Evolutionary conservation across 1,140 invertebrate genomes (phyloP).

Genomic region (Calliopsis andreniformis): DNA sequence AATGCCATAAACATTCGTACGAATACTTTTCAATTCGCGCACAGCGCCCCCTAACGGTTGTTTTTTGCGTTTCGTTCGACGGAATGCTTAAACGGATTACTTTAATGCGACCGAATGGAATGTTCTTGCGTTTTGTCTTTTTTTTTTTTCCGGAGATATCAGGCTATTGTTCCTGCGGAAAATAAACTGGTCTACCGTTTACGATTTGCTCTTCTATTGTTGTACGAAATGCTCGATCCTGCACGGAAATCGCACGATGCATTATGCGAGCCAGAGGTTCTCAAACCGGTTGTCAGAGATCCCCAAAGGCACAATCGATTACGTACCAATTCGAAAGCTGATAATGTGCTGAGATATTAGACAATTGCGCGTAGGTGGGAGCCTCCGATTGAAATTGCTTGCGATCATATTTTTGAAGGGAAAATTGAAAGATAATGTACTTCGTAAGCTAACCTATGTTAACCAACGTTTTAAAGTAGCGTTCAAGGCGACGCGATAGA

Average conservation of each 20-base stretch:
- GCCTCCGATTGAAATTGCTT: no score
- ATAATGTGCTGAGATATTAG: no score
- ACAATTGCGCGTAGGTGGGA: no score
- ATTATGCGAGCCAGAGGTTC: background rate
- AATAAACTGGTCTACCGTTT: background rate
- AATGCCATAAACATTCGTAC: slow-evolving; percentile 21
- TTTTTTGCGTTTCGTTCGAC: background rate
- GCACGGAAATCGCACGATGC: background rate
- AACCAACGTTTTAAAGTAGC: background rate
- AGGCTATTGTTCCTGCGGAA: background rate
- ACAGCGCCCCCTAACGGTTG: background rate
- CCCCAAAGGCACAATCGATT: no score
- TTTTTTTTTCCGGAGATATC: background rate
- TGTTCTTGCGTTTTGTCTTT: background rate
- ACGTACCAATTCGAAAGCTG: no score
- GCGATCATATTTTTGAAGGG: no score
- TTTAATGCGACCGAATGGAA: background rate
- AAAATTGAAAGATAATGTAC: no score
- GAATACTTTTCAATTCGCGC: slow-evolving; percentile 1
- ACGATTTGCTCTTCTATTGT: background rate
- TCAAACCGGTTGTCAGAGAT: background rate
- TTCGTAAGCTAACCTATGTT: background rate
- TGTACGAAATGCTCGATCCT: background rate
- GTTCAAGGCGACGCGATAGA: background rate
- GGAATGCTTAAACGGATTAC: background rate